A percentile compares a stretch with the other conserved stretches of the same genome.
Conservation (phyloP, 2,797 vertebrate genomes). For the Prionace glauca region DNA sequence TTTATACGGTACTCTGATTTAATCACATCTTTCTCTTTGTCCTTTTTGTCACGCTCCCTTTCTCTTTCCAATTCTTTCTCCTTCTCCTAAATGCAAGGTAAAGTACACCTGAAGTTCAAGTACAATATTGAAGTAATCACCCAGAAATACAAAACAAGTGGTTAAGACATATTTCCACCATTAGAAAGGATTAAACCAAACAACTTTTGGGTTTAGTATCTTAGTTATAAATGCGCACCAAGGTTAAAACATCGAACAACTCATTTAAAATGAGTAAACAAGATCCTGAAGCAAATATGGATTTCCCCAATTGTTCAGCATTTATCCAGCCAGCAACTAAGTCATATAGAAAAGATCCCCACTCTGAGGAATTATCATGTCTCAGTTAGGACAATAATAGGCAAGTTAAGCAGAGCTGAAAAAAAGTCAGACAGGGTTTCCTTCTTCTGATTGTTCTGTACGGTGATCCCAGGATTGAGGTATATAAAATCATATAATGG, state of each 20-base stretch:
- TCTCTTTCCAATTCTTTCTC: conserved; percentile 92
- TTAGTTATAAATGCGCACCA: background rate
- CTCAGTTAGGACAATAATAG: background rate
- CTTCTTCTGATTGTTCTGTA: background rate
- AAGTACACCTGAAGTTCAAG: conserved; percentile 39
- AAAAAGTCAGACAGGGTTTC: background rate
- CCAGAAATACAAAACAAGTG: background rate
- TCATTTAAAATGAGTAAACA: background rate
- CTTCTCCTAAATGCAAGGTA: conserved; percentile 69
- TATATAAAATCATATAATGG: background rate
- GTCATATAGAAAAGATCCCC: background rate
- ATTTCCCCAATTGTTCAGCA: background rate
- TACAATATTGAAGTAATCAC: background rate
- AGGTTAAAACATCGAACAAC: background rate
- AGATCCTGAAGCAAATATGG: background rate
- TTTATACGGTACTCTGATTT: conserved; percentile 77
- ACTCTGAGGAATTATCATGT: background rate
- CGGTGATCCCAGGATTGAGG: background rate
- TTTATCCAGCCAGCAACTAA: background rate
- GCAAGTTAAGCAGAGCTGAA: background rate
- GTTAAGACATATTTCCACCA: background rate
- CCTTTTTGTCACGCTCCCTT: conserved; percentile 84
- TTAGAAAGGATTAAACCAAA: background rate
- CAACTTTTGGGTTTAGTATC: background rate
- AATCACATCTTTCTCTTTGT: conserved; percentile 65